Conservation (phyloP, 1,140 invertebrate genomes). For the Helicoverpa armigera region DNA sequence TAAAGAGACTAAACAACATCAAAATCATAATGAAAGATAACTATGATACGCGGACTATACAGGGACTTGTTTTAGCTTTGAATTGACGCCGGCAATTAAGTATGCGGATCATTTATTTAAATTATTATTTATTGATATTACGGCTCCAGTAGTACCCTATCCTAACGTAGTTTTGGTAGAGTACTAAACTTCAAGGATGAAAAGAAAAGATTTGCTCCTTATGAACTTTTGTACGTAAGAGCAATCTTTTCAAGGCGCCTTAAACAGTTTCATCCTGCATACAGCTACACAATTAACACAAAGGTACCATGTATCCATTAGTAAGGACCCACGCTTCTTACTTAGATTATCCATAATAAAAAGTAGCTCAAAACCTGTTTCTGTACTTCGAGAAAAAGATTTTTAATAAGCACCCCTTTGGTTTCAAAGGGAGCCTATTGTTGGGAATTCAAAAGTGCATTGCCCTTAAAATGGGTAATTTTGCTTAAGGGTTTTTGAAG, state of each 20-base stretch:
- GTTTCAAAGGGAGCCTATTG: constrained; percentile 44
- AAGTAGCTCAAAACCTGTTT: constrained; percentile 44
- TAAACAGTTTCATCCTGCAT: background rate
- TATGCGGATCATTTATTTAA: too few species aligned
- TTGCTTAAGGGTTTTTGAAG: constrained; percentile 33
- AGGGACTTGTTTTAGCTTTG: too few species aligned
- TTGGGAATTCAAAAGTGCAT: constrained; percentile 60
- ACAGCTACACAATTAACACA: constrained; percentile 17
- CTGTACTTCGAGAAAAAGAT: constrained; percentile 27
- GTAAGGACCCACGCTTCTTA: constrained; percentile 19
- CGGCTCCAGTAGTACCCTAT: too few species aligned
- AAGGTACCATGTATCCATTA: constrained; percentile 26
- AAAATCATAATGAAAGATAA: too few species aligned
- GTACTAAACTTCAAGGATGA: too few species aligned
- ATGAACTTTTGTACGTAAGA: too few species aligned
- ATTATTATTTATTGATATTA: too few species aligned
- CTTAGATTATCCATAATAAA: constrained; percentile 36
- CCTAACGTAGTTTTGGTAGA: too few species aligned
- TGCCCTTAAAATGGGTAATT: constrained; percentile 59
- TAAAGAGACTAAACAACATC: too few species aligned
- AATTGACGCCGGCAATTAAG: too few species aligned
- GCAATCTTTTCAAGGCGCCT: background rate
- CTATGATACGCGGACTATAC: too few species aligned
- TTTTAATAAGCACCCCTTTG: constrained; percentile 45
- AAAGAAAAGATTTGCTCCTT: too few species aligned